phyloP scores from a whole-genome alignment of 2,888 invertebrate species.

The Eupithecia exiguata region DNA sequence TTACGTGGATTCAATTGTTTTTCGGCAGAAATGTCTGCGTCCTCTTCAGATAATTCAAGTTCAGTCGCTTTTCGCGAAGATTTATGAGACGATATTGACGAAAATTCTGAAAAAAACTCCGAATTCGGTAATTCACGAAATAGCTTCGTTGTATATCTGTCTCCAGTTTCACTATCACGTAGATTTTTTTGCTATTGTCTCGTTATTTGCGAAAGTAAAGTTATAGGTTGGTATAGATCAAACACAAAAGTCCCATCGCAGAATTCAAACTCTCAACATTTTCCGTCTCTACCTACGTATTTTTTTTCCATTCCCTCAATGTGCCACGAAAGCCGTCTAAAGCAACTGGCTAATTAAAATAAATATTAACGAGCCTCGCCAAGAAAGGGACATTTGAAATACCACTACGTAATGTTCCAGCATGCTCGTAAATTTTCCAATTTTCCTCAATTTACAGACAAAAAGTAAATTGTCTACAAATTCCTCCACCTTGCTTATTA shows the following conservation, averaged over 20 bases:
- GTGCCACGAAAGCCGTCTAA: neutral
- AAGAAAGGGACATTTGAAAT: neutral
- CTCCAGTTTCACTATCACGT: neutral
- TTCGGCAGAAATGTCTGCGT: slow-evolving; percentile 27
- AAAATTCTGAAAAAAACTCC: neutral
- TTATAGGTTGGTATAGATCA: neutral
- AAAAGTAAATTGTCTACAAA: slow-evolving; percentile 7
- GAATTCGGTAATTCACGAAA: neutral
- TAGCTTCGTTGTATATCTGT: neutral
- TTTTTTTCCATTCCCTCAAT: neutral
- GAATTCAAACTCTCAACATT: neutral
- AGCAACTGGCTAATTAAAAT: slow-evolving; percentile 2
- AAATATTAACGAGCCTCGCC: neutral
- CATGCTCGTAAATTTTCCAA: slow-evolving; percentile 3
- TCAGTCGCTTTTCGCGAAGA: slow-evolving; percentile 20
- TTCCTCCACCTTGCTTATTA: neutral
- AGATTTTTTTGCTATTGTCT: neutral
- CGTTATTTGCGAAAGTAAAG: neutral
- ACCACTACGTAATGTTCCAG: neutral
- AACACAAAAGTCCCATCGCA: neutral
- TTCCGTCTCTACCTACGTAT: neutral
- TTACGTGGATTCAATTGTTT: slow-evolving; percentile 40
- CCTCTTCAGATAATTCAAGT: slow-evolving; percentile 34
- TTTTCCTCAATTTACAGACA: slow-evolving; percentile 14
- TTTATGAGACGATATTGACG: slow-evolving; percentile 23